Evolutionary conservation across 2,888 invertebrate species (phyloP).

Genomic region (Cerastis leucographa): DNA sequence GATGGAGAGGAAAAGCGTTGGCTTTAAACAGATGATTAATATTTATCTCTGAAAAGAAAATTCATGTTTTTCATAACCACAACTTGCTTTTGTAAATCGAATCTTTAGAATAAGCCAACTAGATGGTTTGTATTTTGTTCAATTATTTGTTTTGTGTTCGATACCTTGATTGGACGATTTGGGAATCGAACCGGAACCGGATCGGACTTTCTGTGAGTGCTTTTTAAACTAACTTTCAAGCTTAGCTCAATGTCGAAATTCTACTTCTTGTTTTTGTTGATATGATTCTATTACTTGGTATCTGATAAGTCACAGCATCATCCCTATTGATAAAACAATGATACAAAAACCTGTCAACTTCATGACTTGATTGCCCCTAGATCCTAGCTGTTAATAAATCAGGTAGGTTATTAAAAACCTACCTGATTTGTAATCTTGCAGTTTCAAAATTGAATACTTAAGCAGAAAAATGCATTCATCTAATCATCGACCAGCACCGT

Average conservation of each 20-base stretch:
- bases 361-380: not conserved
- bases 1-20: not conserved
- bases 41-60: not conserved
- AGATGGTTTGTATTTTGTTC: no score
- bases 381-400: not conserved
- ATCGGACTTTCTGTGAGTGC: not conserved
- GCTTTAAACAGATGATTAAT: not conserved
- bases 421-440: no score
- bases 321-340: not conserved
- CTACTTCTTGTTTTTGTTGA: not conserved
- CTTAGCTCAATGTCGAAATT: not conserved
- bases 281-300: not conserved
- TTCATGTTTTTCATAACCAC: not conserved
- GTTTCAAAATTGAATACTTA: not conserved
- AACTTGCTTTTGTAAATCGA: not conserved
- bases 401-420: not conserved
- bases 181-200: no score
- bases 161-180: not conserved
- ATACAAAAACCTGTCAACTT: not conserved
- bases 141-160: not conserved
- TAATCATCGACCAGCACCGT: not conserved
- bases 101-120: not conserved
- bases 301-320: not conserved
- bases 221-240: not conserved
- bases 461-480: not conserved